Evolutionary conservation across 2,797 vertebrate genomes (phyloP), one percentile per base, ranked within the genome.

Genomic region (Esox lucius): DNA sequence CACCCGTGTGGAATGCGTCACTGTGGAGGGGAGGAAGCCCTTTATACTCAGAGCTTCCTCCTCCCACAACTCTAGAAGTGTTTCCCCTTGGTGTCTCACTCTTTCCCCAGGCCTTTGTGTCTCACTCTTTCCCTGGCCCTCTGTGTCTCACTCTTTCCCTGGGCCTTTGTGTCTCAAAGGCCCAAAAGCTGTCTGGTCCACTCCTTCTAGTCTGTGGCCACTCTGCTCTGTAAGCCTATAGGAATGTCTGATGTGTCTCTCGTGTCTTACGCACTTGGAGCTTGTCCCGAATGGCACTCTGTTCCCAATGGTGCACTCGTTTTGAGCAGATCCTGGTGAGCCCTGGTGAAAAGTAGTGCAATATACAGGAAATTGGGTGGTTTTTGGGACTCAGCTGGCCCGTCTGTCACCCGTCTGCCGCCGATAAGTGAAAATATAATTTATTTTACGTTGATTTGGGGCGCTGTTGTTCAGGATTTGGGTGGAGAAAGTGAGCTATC

Each of bases 171-270:
- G 42, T 46, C 9, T 46, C 42, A 46, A 31, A 31, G 28, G 28
- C 28, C 28, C 28, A 31, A 56, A n/a, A 56, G 51, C 51, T n/a
- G 8, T 83, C 76, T 86, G 89, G 8, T 22, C 3, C 86, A 79
- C 81, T 88, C 86, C 78, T 87, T 86, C 86, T 85, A 86, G 84
- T 81, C 53, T 22, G 53, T 86, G 86, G 81, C 81, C 75, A 72
- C 80, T 69, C 77, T 65, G 77, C 85, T 83, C 82, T 83, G 86
- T 86, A 90, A 90, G 86, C 85, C 83, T 74, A 77, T 56, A 87
- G 87, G 88, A 92, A 91, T 91, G 89, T 89, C 85, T 85, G 83
- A 87, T 87, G 73, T 86, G 81, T 88, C 84, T 84, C 81, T 86
- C 85, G 84, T 86, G 90, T 87, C 89, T 87, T 81, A 84, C 82